Evolutionary conservation across 1,140 invertebrate genomes (phyloP), one percentile per base, ranked within the genome.

Genomic region (Ceratosolen solmsi): DNA sequence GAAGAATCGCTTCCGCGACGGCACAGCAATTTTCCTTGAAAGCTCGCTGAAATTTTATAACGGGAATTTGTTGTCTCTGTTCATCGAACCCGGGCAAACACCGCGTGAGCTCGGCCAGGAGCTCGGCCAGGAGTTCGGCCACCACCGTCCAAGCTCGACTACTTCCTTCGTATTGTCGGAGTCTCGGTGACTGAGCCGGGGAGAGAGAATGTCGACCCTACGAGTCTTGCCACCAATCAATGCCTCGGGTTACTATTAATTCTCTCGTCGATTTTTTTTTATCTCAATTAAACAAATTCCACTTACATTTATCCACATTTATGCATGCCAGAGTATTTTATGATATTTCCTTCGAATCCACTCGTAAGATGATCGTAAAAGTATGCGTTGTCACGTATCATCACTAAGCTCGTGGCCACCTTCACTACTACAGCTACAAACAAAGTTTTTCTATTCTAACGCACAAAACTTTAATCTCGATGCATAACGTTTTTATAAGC

Each of bases 1-100:
- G 60, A 63, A 33, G 60, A 63, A 63, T 63, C 60, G 60, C 5
- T 63, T 63, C 60, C 60, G 60, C 15, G 27, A 30, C 60, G 13
- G 17, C 15, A 4, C n/a, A 75, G 73, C 73, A 58, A 75, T 75
- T 75, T 75, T 75, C 73, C 56, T 22, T 75, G 54, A 75, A 41
- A 75, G 73, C 73, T 56, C 5, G 54, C 20, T 60, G 5, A n/a
- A 60, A 75, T 60, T 25, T 58, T 41, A 30, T 33, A 41, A 75
- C 22, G 51, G 25, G 56, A 60, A 75, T 75, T 46, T 75, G 51
- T n/a, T n/a, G 73, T 60, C 54, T 75, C 38, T 75, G 54, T 75
- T 75, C 54, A 33, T 22, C 27, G 2, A 27, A 20, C 60, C 27
- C 60, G 30, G 25, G 41, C 41, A 46, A 13, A 13, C 5, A 46